Base-by-base conservation (phyloP, 2,797 vertebrate genomes). In the Sebastes nivosus region DNA sequence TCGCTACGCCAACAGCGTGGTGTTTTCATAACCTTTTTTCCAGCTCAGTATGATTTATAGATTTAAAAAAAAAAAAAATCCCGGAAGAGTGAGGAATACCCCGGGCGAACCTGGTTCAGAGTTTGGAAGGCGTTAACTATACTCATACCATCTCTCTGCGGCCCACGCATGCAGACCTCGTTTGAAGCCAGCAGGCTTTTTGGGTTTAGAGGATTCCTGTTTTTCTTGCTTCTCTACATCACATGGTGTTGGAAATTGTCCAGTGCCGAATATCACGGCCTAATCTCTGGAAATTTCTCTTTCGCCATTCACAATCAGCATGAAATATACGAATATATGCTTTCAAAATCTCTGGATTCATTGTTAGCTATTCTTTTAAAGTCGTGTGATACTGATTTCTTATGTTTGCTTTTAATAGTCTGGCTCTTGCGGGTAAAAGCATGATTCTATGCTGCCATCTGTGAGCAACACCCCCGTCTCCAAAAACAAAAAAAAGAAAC, bases 151-250 rank as follows among this genome's bases (percentile, higher is more conserved):
- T 90, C 81, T 81, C 36, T 69, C 65, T 69, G 70, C 87, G 82
- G 59, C 90, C 88, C 85, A 93, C 92, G 84, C 90, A 90, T 3
- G 65, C 66, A 83, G 82, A 83, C 55, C 75, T 89, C 9, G 32
- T 73, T 69, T 85, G 67, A 82, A 82, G 80, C 82, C 86, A 71
- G 71, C 55, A 82, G 86, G 88, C 89, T 64, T 84, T 46, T 74
- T 72, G 85, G 82, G 77, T 80, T 92, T 66, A 88, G 67, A 90
- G 80, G 85, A 90, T 93, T 93, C 90, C 92, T 91, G 91, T 93
- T 92, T 92, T 92, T 91, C 92, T 80, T 84, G 89, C 85, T 92
- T 65, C 74, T 85, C 88, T 38, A 61, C 81, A 84, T 93, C 91
- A 91, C 83, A 82, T 80, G 79, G 29, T 72, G 8, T 79, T 82